Evolutionary conservation across 1,140 invertebrate species (phyloP).

Genomic region (Trichoplusia ni): DNA sequence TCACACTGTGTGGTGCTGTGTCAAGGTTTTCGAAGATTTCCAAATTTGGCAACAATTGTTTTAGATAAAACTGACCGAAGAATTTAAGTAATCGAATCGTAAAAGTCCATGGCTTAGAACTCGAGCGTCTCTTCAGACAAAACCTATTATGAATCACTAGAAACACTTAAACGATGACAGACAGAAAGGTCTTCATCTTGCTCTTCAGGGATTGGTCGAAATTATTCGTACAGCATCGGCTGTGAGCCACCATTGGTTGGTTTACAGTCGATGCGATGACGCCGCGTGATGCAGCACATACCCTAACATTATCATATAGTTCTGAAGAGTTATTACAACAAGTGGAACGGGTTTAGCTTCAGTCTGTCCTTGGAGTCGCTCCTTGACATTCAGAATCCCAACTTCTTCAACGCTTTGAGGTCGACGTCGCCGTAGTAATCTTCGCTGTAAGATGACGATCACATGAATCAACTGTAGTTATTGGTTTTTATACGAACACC

Average conservation of each 20-base stretch:
- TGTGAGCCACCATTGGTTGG: constrained; percentile 1
- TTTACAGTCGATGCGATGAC: neutral
- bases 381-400: constrained; percentile 85
- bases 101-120: constrained; percentile 15
- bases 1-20: constrained; percentile 50
- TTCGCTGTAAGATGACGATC: constrained; percentile 83
- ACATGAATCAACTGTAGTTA: constrained; percentile 2
- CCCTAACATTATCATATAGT: neutral
- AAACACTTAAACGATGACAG: neutral
- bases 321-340: constrained; percentile 63
- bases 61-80: constrained; percentile 45
- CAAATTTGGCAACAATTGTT: constrained; percentile 65
- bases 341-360: constrained; percentile 70
- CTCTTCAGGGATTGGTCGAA: too few relatives aligned
- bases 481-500: neutral
- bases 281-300: neutral
- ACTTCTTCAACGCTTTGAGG: constrained; percentile 89
- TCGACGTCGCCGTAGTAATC: constrained; percentile 93
- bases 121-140: constrained; percentile 67
- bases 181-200: too few relatives aligned
- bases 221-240: too few relatives aligned
- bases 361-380: constrained; percentile 75
- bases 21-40: constrained; percentile 55
- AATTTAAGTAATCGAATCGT: constrained; percentile 12
- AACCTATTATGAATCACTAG: constrained; percentile 9